These are phyloP conservation scores for Nemurella pictetii DNA, from an alignment of 2,888 invertebrate species.

Conservation along the genomic window DNA sequence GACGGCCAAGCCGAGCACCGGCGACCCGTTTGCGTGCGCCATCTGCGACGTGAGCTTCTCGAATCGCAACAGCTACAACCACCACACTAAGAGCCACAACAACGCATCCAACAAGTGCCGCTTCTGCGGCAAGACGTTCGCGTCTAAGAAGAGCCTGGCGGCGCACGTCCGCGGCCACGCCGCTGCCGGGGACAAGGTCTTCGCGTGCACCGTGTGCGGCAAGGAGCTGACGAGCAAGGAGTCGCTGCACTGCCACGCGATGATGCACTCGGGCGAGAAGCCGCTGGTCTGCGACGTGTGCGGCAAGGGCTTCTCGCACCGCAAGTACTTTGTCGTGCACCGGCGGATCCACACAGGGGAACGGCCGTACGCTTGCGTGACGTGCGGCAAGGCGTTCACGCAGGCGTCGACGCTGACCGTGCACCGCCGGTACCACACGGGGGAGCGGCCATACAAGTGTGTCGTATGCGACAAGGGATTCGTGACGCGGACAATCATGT, in stretches of 20 bases:
- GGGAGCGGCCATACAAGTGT: conserved; percentile 59
- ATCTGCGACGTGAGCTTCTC: conserved; percentile 24
- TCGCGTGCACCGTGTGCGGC: conserved; percentile 63
- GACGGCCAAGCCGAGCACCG: conserved; percentile 1
- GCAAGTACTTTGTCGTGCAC: conserved; percentile 47
- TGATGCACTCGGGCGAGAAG: conserved; percentile 51
- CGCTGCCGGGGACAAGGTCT: conserved; percentile 52
- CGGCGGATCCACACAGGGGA: conserved; percentile 58
- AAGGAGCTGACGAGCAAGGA: conserved; percentile 62
- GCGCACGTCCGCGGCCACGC: conserved; percentile 52
- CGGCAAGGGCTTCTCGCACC: conserved; percentile 34
- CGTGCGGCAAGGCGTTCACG: conserved; percentile 59
- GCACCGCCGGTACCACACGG: conserved; percentile 54
- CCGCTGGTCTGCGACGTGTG: conserved; percentile 29
- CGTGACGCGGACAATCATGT: conserved; percentile 51
- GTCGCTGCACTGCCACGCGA: conserved; percentile 63
- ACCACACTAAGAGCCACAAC: conserved; percentile 15
- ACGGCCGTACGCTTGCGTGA: conserved; percentile 55
- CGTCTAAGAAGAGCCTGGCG: conserved; percentile 50
- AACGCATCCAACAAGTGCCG: conserved; percentile 46
- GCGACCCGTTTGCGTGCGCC: conserved; percentile 24
- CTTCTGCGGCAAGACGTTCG: conserved; percentile 52
- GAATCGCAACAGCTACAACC: conserved; percentile 27
- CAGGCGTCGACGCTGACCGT: conserved; percentile 53
- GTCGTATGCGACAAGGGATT: conserved; percentile 54